Evolutionary conservation across 2,888 invertebrate species (phyloP).

Genomic region (Tetragnatha montana): DNA sequence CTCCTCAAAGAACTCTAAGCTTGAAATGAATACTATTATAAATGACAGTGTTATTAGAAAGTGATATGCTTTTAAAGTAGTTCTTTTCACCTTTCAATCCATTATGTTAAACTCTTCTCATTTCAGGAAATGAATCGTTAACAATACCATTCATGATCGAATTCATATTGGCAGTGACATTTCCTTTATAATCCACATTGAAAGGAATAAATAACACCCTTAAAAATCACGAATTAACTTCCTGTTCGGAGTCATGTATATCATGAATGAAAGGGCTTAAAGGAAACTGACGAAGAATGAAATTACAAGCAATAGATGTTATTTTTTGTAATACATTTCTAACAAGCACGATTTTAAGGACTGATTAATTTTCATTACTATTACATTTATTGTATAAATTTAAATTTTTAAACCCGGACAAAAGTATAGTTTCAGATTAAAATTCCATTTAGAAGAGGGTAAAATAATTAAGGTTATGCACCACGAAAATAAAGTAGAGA

Average conservation of each 20-base stretch:
- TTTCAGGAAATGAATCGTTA: not conserved
- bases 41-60: not conserved
- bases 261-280: not conserved
- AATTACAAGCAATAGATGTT: no score
- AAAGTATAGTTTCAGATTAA: no score
- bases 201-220: not conserved
- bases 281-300: not conserved
- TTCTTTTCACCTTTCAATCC: not conserved
- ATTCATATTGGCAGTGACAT: not conserved
- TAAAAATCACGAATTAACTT: not conserved
- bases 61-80: not conserved
- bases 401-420: no score
- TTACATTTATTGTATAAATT: no score
- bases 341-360: no score
- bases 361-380: no score
- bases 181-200: not conserved
- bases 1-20: no score
- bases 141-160: not conserved
- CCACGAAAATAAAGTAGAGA: no score
- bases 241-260: not conserved
- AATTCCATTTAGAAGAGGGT: no score
- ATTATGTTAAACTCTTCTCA: not conserved
- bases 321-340: no score
- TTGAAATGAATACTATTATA: not conserved
- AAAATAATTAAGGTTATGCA: no score